phyloP scores from a whole-genome alignment of 2,888 invertebrate genomes.

The Tanytarsus gracilentus region DNA sequence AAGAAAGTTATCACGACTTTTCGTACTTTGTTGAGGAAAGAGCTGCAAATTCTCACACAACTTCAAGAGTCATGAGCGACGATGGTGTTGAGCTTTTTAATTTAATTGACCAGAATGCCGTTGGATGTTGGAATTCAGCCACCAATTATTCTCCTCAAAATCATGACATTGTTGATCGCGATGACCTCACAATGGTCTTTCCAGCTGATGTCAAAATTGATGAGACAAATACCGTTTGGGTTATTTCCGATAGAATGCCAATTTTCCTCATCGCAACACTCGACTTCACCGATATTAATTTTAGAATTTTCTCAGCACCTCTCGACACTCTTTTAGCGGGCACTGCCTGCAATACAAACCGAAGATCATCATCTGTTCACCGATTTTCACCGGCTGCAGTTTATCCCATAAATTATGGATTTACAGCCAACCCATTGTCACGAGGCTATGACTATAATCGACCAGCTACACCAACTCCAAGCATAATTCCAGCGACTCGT shows the following conservation, averaged over 20 bases:
- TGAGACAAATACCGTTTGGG: slow-evolving; percentile 62
- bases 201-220: slow-evolving; percentile 73
- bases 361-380: slow-evolving; percentile 31
- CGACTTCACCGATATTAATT: slow-evolving; percentile 68
- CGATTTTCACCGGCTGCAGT: slow-evolving; percentile 33
- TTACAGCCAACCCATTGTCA: slow-evolving; percentile 6
- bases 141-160: slow-evolving; percentile 56
- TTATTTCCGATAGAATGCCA: slow-evolving; percentile 74
- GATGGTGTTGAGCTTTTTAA: slow-evolving; percentile 67
- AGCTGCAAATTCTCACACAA: slow-evolving; percentile 59
- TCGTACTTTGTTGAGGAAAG: slow-evolving; percentile 51
- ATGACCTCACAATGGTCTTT: slow-evolving; percentile 66
- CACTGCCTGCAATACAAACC: slow-evolving; percentile 59
- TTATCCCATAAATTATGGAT: slow-evolving; percentile 32
- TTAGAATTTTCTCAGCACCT: slow-evolving; percentile 63
- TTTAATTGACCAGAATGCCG: slow-evolving; percentile 69
- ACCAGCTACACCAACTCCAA: slow-evolving; percentile 5
- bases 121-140: slow-evolving; percentile 72
- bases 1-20: slow-evolving; percentile 63
- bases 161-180: slow-evolving; percentile 61
- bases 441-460: slow-evolving; percentile 14
- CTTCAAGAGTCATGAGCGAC: slow-evolving; percentile 64
- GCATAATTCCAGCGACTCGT: too few relatives aligned
- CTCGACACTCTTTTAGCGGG: slow-evolving; percentile 55
- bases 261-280: slow-evolving; percentile 60